Conservation (phyloP, 2,888 invertebrate genomes). For the Glaucopsyche alexis region DNA sequence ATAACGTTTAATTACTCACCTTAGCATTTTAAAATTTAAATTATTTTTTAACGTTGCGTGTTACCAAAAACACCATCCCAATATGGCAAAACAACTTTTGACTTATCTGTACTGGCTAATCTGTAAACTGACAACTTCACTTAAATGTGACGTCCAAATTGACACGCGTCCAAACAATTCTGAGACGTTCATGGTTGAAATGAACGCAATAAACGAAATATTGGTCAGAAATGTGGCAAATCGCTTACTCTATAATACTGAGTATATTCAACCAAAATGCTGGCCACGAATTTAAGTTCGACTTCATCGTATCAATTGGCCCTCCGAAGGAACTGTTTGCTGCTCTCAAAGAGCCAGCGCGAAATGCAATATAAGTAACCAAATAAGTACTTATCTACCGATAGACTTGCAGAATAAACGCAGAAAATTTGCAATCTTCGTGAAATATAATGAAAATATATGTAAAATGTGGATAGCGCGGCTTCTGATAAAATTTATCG, state of each 20-base stretch:
- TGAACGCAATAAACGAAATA: slow-evolving; percentile 20
- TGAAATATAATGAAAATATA: slow-evolving; percentile 23
- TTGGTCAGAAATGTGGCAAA: slow-evolving; percentile 68
- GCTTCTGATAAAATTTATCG: slow-evolving; percentile 59
- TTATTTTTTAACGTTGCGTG: neutral
- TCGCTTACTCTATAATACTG: slow-evolving; percentile 70
- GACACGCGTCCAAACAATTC: slow-evolving; percentile 39
- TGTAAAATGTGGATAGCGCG: slow-evolving; percentile 69
- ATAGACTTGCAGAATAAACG: neutral
- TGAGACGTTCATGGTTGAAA: slow-evolving; percentile 33
- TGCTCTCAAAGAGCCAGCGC: slow-evolving; percentile 40
- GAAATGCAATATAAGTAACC: neutral
- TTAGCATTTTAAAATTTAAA: no score
- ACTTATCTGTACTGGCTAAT: slow-evolving; percentile 34
- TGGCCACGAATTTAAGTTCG: slow-evolving; percentile 69
- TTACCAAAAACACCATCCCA: slow-evolving; percentile 9
- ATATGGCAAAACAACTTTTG: slow-evolving; percentile 30
- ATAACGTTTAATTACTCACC: neutral
- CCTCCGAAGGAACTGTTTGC: slow-evolving; percentile 57
- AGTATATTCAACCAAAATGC: slow-evolving; percentile 58
- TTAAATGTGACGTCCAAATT: slow-evolving; percentile 33
- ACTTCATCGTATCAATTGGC: slow-evolving; percentile 65
- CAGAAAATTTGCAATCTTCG: neutral
- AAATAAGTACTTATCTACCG: neutral
- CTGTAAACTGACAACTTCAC: slow-evolving; percentile 33